Conservation (phyloP, 92 coral and sea anemone genomes). For the Chrysogorgia sp. region DNA sequence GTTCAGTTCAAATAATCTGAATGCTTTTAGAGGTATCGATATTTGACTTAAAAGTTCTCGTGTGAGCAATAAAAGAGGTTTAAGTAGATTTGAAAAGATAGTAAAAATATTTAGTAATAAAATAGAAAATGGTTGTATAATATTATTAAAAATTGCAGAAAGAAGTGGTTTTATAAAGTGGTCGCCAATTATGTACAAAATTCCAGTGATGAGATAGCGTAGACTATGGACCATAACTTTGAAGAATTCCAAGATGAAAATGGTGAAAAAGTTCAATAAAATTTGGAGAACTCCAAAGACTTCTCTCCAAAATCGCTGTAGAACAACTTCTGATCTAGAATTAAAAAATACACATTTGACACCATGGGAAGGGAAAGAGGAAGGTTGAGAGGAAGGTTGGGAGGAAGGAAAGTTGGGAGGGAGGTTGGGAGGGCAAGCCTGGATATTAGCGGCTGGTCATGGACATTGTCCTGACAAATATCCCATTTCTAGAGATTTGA, state of each 20-base stretch:
- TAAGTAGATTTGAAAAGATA: conserved; percentile 71
- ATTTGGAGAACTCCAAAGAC: conserved; percentile 82
- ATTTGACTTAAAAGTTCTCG: conserved; percentile 62
- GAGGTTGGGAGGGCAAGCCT: too few species aligned
- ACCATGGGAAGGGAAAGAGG: background rate
- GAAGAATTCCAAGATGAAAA: conserved; percentile 75
- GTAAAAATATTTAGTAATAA: conserved; percentile 72
- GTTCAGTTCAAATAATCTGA: conserved; percentile 86
- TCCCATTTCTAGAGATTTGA: too few species aligned
- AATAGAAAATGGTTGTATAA: conserved; percentile 76
- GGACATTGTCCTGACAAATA: too few species aligned
- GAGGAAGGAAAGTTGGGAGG: too few species aligned
- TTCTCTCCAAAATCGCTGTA: conserved; percentile 89
- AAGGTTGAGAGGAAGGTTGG: background rate
- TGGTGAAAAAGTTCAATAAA: conserved; percentile 74
- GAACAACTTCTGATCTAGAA: conserved; percentile 80
- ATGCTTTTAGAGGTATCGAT: conserved; percentile 69
- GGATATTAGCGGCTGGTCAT: too few species aligned
- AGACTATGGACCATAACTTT: conserved; percentile 69
- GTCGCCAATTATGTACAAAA: conserved; percentile 74
- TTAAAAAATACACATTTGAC: background rate
- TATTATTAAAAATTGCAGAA: conserved; percentile 73
- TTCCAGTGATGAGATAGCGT: conserved; percentile 66
- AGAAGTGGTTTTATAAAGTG: conserved; percentile 77
- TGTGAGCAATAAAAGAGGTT: conserved; percentile 76